These are phyloP conservation scores for Galerucella nymphaeae DNA, from an alignment of 2,888 invertebrate genomes.

Conservation along the genomic window DNA sequence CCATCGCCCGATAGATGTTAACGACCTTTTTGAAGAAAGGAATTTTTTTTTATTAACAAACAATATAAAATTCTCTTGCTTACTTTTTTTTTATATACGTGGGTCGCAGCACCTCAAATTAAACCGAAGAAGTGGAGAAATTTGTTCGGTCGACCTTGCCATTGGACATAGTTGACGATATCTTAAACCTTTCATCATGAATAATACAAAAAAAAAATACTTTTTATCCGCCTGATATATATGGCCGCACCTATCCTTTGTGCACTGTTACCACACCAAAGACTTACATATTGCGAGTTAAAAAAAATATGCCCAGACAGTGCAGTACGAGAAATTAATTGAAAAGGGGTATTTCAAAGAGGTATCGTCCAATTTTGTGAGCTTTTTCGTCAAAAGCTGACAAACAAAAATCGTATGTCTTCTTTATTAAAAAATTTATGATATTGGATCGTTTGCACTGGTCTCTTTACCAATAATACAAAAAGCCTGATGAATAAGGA, in stretches of 20 bases:
- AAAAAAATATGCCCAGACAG: constrained; percentile 3
- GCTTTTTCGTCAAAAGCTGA: too few relatives aligned
- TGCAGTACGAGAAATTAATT: background rate
- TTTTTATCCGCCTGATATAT: constrained; percentile 20
- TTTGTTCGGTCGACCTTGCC: constrained; percentile 11
- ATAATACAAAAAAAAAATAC: constrained; percentile 11
- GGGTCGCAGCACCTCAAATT: background rate
- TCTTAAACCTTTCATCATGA: constrained; percentile 26
- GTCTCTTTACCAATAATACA: too few relatives aligned
- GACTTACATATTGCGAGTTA: constrained; percentile 30
- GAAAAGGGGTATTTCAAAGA: background rate
- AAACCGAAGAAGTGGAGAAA: constrained; percentile 10
- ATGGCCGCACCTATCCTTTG: constrained; percentile 33
- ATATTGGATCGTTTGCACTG: too few relatives aligned
- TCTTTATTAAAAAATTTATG: too few relatives aligned
- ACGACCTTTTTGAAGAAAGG: constrained; percentile 10
- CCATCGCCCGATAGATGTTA: constrained; percentile 19
- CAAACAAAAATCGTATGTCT: too few relatives aligned
- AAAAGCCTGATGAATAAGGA: too few relatives aligned
- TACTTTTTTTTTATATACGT: background rate
- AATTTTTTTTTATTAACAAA: too few relatives aligned
- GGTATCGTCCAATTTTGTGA: too few relatives aligned
- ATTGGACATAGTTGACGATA: constrained; percentile 16
- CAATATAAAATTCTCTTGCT: too few relatives aligned
- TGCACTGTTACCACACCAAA: constrained; percentile 31